These are phyloP conservation scores for Leiothrix lutea DNA, from an alignment of 2,113 vertebrate species.

Conservation along the genomic window DNA sequence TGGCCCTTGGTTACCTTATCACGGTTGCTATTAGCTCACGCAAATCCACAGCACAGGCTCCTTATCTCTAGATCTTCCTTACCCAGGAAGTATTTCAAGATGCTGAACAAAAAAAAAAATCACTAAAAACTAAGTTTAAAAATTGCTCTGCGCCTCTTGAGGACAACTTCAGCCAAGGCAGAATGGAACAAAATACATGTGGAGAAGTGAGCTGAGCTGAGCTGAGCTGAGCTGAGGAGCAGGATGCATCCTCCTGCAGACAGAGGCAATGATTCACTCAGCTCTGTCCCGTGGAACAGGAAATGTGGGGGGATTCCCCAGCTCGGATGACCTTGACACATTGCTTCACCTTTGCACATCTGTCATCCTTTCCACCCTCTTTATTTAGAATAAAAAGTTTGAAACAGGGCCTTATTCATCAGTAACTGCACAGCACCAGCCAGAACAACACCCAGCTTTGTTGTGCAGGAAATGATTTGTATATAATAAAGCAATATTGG, in stretches of 20 bases:
- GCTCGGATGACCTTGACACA: not conserved
- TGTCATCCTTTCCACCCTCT: not conserved
- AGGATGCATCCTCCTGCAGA: not conserved
- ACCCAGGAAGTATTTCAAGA: not conserved
- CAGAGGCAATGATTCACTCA: not conserved
- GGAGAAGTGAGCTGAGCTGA: not conserved
- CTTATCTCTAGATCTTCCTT: not conserved
- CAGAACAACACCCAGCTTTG: not conserved
- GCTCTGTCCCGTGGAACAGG: not conserved
- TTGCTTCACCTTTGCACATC: not conserved
- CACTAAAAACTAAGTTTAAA: not conserved
- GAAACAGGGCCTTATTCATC: not conserved
- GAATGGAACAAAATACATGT: rapidly evolving
- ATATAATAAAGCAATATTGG: not conserved
- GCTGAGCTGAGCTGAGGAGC: not conserved
- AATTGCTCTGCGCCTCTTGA: not conserved
- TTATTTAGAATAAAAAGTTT: not conserved
- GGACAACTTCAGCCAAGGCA: not conserved
- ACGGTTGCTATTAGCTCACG: not conserved
- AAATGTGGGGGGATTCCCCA: not conserved
- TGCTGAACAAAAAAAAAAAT: not conserved
- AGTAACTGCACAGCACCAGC: not conserved
- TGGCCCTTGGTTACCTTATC: not conserved
- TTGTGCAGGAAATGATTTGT: rapidly evolving
- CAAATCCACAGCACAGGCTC: not conserved